Percentiles rank a stretch among this genome's conserved stretches.
Conservation (phyloP, 2,888 invertebrate genomes). For the Watsonalla cultraria region DNA sequence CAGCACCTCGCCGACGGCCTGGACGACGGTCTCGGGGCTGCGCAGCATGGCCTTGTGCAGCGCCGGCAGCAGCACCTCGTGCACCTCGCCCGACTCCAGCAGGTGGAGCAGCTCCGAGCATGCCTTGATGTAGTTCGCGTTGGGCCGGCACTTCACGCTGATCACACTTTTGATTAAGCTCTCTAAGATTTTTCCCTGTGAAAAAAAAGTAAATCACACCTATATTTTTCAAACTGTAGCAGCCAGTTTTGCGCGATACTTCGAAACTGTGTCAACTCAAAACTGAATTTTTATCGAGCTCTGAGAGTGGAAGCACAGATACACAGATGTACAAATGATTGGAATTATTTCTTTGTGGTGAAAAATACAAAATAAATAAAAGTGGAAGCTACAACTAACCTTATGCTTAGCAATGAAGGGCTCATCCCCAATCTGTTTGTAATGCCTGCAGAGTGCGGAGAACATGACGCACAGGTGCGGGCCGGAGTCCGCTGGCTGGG, state of each 20-base stretch:
- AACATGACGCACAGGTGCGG: slow-evolving; percentile 81
- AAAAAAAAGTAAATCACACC: slow-evolving; percentile 6
- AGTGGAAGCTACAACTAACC: slow-evolving; percentile 48
- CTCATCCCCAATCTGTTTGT: slow-evolving; percentile 60
- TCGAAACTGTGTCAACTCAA: too few species aligned
- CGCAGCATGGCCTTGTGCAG: slow-evolving; percentile 94
- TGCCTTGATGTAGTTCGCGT: slow-evolving; percentile 81
- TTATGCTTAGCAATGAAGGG: slow-evolving; percentile 73
- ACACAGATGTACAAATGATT: too few species aligned
- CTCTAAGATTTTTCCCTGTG: slow-evolving; percentile 81
- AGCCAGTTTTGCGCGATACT: too few species aligned
- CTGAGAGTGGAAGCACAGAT: too few species aligned
- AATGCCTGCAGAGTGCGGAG: slow-evolving; percentile 81
- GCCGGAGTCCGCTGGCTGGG: slow-evolving; percentile 68
- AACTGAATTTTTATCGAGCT: too few species aligned
- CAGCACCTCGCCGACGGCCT: slow-evolving; percentile 88
- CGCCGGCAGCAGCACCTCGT: slow-evolving; percentile 86
- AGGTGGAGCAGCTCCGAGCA: slow-evolving; percentile 82
- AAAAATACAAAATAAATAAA: not conserved
- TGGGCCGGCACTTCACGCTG: slow-evolving; percentile 87
- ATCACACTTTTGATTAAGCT: slow-evolving; percentile 87
- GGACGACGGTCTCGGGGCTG: slow-evolving; percentile 94
- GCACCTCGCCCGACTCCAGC: slow-evolving; percentile 83
- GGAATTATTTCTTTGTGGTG: too few species aligned
- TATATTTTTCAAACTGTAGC: too few species aligned